Conservation (phyloP, 2,113 vertebrate species). For the Carassius auratus region DNA sequence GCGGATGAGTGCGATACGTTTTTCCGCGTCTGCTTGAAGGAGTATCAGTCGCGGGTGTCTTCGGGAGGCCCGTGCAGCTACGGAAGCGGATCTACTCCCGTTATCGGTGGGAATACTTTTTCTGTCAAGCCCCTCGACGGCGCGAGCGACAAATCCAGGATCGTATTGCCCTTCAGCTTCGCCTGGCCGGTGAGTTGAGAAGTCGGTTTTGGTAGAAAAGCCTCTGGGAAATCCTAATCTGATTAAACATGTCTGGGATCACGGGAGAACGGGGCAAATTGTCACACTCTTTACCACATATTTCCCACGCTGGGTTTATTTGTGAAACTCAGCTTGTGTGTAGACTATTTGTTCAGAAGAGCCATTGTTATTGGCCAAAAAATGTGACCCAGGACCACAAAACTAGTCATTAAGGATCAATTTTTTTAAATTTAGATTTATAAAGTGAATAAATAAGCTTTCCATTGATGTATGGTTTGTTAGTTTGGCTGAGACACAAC, state of each 20-base stretch:
- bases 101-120: conserved; percentile 90
- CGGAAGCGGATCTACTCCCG: conserved; percentile 85
- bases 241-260: not conserved
- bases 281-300: not conserved
- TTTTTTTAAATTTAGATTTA: no score
- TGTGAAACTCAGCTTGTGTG: not conserved
- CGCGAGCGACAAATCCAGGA: conserved; percentile 77
- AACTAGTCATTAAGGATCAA: no score
- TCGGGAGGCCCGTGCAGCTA: conserved; percentile 89
- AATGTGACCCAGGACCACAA: not conserved
- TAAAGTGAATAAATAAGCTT: no score
- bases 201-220: not conserved
- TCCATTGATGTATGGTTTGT: no score
- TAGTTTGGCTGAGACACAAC: no score
- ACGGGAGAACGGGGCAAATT: not conserved
- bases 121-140: conserved; percentile 73
- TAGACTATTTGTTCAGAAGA: not conserved
- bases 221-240: not conserved
- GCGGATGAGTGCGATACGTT: conserved; percentile 87
- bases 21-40: conserved; percentile 93
- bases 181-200: conserved; percentile 92
- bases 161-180: conserved; percentile 90
- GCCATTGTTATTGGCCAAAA: not conserved
- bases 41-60: conserved; percentile 88
- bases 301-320: not conserved